Percentiles rank a stretch among this genome's conserved stretches.
Evolutionary conservation across 1,140 invertebrate genomes (phyloP).

Genomic region (Brachionus angularis): DNA sequence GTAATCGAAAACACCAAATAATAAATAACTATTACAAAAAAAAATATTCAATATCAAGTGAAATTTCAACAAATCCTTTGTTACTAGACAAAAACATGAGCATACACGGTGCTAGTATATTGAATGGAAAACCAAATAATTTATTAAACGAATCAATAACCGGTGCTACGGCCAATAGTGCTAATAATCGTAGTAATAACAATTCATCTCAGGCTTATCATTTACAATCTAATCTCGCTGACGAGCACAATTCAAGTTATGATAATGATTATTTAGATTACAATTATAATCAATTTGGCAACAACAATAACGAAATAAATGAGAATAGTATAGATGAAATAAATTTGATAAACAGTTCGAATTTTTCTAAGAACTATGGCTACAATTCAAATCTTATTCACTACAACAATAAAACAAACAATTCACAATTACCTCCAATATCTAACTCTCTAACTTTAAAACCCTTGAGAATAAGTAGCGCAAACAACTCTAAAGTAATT

Average conservation of each 20-base stretch:
- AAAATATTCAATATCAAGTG: conserved; percentile 3
- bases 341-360: not conserved
- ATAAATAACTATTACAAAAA: conserved; percentile 17
- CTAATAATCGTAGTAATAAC: conserved; percentile 3
- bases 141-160: no score
- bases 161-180: no score
- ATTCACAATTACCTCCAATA: conserved; percentile 34
- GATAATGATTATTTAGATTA: conserved; percentile 24
- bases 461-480: conserved; percentile 36
- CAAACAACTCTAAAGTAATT: not conserved
- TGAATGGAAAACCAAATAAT: not conserved
- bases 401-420: conserved; percentile 2
- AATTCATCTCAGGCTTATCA: conserved; percentile 12
- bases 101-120: conserved; percentile 5
- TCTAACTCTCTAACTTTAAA: conserved; percentile 5
- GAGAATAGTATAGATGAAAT: conserved; percentile 36
- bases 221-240: not conserved
- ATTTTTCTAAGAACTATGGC: not conserved
- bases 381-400: conserved; percentile 1
- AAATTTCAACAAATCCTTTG: conserved; percentile 1
- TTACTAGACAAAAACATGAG: conserved; percentile 1
- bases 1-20: not conserved
- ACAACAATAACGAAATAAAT: not conserved
- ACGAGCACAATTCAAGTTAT: not conserved
- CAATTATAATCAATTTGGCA: no score